Conservation (phyloP, 2,113 vertebrate species). For the Mastomys coucha region DNA sequence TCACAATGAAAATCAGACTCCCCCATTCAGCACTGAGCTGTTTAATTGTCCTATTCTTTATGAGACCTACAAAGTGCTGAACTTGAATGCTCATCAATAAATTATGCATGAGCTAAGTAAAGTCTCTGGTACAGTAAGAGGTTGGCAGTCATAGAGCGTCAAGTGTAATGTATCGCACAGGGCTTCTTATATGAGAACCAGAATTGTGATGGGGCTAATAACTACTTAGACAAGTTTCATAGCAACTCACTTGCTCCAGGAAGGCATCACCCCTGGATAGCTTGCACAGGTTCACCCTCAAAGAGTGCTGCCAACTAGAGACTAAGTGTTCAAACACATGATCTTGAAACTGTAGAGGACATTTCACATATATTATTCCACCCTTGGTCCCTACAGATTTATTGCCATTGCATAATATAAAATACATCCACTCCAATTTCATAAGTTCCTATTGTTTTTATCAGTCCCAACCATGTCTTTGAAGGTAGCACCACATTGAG, state of each 20-base stretch:
- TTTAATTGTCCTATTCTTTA: slow-evolving; percentile 35
- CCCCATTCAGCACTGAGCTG: not conserved
- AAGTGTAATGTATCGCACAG: not conserved
- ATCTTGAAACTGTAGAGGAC: not conserved
- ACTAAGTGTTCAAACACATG: not conserved
- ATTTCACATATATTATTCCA: not conserved
- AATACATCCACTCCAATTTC: not conserved
- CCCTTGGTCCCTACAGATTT: not conserved
- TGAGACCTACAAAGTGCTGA: not conserved
- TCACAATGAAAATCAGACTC: slow-evolving; percentile 36
- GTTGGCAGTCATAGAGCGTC: not conserved
- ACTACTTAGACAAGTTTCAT: not conserved
- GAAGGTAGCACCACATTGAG: not conserved
- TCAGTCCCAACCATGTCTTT: no score
- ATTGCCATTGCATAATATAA: not conserved
- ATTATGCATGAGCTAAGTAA: not conserved
- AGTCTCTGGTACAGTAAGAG: not conserved
- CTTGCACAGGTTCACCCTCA: not conserved
- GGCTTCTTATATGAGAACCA: not conserved
- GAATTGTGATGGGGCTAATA: not conserved
- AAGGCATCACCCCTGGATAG: not conserved
- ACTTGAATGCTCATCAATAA: slow-evolving; percentile 14
- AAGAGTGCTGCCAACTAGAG: not conserved
- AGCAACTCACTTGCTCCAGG: not conserved
- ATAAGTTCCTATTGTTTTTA: not conserved